Percentiles rank a stretch among this genome's conserved stretches.
Evolutionary conservation across 2,888 invertebrate species (phyloP).

Genomic region (Mechanitis mazaeus): DNA sequence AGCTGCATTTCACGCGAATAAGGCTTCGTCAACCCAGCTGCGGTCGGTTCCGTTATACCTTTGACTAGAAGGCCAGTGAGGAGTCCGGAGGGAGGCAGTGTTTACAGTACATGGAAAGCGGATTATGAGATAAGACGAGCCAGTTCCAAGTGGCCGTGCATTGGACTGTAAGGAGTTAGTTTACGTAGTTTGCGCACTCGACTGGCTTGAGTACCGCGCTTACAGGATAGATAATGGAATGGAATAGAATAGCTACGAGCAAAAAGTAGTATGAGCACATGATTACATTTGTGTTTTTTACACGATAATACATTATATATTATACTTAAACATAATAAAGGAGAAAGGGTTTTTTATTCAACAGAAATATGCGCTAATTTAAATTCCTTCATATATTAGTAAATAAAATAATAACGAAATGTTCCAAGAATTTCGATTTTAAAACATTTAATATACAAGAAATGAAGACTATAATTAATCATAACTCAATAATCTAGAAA

Average conservation of each 20-base stretch:
- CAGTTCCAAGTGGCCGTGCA: constrained; percentile 12
- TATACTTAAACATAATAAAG: too few relatives aligned
- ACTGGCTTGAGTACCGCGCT: constrained; percentile 16
- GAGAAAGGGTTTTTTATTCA: too few relatives aligned
- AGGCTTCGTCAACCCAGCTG: constrained; percentile 17
- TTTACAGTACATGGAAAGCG: constrained; percentile 26
- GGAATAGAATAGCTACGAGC: constrained; percentile 10
- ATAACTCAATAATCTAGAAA: too few relatives aligned
- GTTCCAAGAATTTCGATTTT: too few relatives aligned
- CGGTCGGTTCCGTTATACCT: constrained; percentile 21
- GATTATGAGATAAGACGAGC: constrained; percentile 21
- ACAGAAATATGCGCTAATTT: too few relatives aligned
- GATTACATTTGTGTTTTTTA: too few relatives aligned
- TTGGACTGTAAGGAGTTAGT: constrained; percentile 18
- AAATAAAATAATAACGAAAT: too few relatives aligned
- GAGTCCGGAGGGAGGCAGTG: constrained; percentile 16
- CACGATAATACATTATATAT: too few relatives aligned
- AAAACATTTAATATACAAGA: too few relatives aligned
- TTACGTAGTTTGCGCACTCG: constrained; percentile 11
- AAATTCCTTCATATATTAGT: too few relatives aligned
- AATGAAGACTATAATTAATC: too few relatives aligned
- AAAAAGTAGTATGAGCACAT: constrained; percentile 6
- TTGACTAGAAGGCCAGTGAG: constrained; percentile 14
- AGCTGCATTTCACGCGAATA: constrained; percentile 20
- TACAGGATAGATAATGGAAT: constrained; percentile 18